A percentile compares a stretch with the other conserved stretches of the same genome.
Conservation (phyloP, 2,797 vertebrate genomes). For the Hyperoplus lanceolatus region DNA sequence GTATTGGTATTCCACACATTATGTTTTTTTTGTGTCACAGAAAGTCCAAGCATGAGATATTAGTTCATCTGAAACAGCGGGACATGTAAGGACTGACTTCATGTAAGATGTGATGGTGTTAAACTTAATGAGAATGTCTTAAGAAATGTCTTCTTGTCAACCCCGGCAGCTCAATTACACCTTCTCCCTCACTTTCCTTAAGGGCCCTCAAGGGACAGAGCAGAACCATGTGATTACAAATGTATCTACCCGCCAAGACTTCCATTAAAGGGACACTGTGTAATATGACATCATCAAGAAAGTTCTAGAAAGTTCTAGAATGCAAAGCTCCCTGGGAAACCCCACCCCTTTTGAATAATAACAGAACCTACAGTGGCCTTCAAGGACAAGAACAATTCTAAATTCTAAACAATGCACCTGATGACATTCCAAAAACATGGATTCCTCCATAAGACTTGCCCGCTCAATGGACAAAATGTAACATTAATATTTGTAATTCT, state of each 20-base stretch:
- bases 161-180: constrained; percentile 56
- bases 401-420: no score
- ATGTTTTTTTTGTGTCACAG: neutral
- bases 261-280: neutral
- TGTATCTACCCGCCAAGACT: constrained; percentile 4
- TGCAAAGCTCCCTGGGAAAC: no score
- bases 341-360: no score
- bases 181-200: constrained; percentile 25
- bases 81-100: neutral
- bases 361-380: no score
- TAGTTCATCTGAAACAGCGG: neutral
- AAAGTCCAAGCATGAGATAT: neutral
- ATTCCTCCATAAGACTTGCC: no score
- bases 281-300: no score
- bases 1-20: no score
- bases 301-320: no score
- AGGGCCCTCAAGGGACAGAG: constrained; percentile 20
- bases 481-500: no score
- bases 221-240: constrained; percentile 21
- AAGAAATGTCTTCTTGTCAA: constrained; percentile 42
- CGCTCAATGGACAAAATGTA: no score
- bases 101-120: neutral
- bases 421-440: no score
- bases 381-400: no score
- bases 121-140: constrained; percentile 23